Evolutionary conservation across 2,113 vertebrate genomes (phyloP).

Genomic region (Podarcis cretensis): DNA sequence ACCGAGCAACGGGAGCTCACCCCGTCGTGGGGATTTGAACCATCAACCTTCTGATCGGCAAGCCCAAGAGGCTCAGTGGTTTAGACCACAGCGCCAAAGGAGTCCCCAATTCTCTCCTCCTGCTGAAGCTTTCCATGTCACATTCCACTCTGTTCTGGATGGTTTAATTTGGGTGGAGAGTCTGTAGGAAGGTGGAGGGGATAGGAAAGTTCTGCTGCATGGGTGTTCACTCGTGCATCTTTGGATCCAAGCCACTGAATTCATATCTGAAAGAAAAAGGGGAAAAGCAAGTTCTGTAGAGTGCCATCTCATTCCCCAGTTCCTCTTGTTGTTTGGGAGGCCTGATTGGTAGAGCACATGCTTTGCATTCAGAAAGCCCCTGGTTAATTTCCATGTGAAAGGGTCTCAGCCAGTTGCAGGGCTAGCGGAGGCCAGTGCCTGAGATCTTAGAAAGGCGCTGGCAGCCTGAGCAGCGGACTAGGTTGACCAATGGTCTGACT

Average conservation of each 20-base stretch:
- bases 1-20: no score
- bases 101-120: not conserved
- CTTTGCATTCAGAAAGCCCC: not conserved
- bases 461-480: not conserved
- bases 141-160: no score
- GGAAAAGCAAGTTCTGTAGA: not conserved
- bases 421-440: not conserved
- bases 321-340: not conserved
- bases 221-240: not conserved
- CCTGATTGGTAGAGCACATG: no score
- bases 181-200: no score
- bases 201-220: no score
- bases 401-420: not conserved
- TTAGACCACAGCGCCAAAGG: not conserved
- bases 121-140: no score
- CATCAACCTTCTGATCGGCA: no score
- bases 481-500: not conserved
- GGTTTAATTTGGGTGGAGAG: no score
- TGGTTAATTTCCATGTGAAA: not conserved
- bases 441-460: not conserved
- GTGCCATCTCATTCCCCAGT: not conserved
- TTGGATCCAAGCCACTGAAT: not conserved
- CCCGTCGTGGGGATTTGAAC: no score
- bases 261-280: not conserved
- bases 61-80: no score